Evolutionary conservation across 2,797 vertebrate species (phyloP), one percentile per base, ranked within the genome.

Genomic region (Limnodromus scolopaceus): DNA sequence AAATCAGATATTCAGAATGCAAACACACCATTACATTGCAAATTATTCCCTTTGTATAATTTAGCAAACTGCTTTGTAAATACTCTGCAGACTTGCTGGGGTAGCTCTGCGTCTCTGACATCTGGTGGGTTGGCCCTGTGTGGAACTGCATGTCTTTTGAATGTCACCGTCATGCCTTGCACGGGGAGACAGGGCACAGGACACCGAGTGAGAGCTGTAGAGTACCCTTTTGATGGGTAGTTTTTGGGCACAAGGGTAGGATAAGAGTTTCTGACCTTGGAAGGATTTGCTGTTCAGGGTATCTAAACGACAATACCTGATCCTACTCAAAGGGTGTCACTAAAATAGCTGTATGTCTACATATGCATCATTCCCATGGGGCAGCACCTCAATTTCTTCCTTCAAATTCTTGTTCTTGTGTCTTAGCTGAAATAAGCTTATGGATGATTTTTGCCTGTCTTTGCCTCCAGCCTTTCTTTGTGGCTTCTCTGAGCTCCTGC

Each of bases 1-100:
- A 96, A 98, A 93, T 97, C 95, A 96, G 95, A 96, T 93, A 89
- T 95, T 97, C 87, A 89, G 90, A 97, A 94, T 85, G 83, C 82
- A 96, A 96, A 97, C 61, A 93, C 75, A 51, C 78, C 63, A 92
- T 95, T 96, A 92, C 69, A 24, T 92, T 92, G 95, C 85, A 96
- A 95, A 95, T 94, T 82, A 96, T 96, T 92, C 83, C 96, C 91
- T 95, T 93, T 94, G 89, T 94, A 55, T 92, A 96, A 96, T 95
- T 97, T 86, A 96, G 90, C 57, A 89, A 96, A 94, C 81, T 83
- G 84, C 91, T 92, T 94, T 48, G 23, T 96, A 96, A 97, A 94
- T 97, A 75, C 82, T 89, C 74, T 28, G 80, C 77, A 65, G 90
- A 43, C 53, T 87, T 88, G 77, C 84, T 34, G 83, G 72, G 65